Evolutionary conservation across 2,797 vertebrate genomes (phyloP).

Genomic region (Varecia variegata): DNA sequence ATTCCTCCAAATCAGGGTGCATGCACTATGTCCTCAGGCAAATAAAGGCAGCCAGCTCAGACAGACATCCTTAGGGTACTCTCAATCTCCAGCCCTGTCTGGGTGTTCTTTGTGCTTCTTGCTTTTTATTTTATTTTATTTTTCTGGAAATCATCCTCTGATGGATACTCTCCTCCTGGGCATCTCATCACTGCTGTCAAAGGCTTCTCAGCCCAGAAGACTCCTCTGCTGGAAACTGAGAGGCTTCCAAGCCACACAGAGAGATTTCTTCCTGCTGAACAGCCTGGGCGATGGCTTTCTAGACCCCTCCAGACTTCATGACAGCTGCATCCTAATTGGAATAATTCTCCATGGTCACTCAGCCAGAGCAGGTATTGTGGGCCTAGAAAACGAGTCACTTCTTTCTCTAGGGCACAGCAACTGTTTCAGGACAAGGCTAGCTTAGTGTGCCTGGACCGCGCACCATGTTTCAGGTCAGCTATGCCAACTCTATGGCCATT

Average conservation of each 20-base stretch:
- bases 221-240: constrained; percentile 89
- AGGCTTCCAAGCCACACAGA: constrained; percentile 93
- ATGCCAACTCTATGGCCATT: not conserved
- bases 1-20: constrained; percentile 92
- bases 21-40: constrained; percentile 90
- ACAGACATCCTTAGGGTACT: constrained; percentile 92
- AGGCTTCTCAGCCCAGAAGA: constrained; percentile 82
- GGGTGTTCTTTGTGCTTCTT: constrained; percentile 90
- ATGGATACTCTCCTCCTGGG: constrained; percentile 83
- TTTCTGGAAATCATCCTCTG: constrained; percentile 84
- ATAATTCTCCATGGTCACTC: constrained; percentile 92
- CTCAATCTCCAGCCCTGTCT: constrained; percentile 82
- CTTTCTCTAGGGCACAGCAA: constrained; percentile 92
- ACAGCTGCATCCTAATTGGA: constrained; percentile 92
- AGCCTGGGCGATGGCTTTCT: constrained; percentile 91
- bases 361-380: constrained; percentile 89
- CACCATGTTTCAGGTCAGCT: constrained; percentile 86
- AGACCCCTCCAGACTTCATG: constrained; percentile 90
- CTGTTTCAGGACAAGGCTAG: constrained; percentile 67
- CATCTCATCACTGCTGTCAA: constrained; percentile 86
- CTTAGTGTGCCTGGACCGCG: constrained; percentile 81
- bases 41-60: constrained; percentile 91
- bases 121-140: constrained; percentile 86
- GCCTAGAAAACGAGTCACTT: constrained; percentile 92
- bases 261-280: constrained; percentile 93